Conservation (phyloP, 2,888 invertebrate species). For the Mongoloraphidia duomilia region DNA sequence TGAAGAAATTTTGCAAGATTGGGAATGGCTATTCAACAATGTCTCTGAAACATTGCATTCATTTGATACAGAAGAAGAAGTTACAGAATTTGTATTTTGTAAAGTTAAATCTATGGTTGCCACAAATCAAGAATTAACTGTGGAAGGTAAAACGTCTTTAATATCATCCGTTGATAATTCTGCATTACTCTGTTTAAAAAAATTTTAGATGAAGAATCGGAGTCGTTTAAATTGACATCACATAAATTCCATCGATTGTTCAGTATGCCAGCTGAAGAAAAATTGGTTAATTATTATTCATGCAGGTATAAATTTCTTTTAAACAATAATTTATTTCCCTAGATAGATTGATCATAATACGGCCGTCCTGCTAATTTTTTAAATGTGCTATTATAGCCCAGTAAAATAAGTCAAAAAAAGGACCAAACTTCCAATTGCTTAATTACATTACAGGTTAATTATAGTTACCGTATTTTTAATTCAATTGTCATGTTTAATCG, state of each 20-base stretch:
- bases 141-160: slow-evolving; percentile 31
- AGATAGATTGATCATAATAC: too few species aligned
- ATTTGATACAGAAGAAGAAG: slow-evolving; percentile 87
- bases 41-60: slow-evolving; percentile 73
- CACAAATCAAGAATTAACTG: slow-evolving; percentile 48
- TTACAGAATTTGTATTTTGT: slow-evolving; percentile 87
- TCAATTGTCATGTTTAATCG: too few species aligned
- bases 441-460: too few species aligned
- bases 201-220: slow-evolving; percentile 66
- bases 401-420: too few species aligned
- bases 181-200: slow-evolving; percentile 9
- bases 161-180: neutral
- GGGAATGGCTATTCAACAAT: slow-evolving; percentile 87
- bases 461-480: too few species aligned
- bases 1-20: slow-evolving; percentile 78
- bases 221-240: slow-evolving; percentile 58
- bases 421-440: too few species aligned
- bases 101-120: slow-evolving; percentile 93
- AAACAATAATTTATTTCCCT: too few species aligned
- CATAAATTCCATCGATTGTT: slow-evolving; percentile 81
- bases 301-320: slow-evolving; percentile 53
- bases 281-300: slow-evolving; percentile 87
- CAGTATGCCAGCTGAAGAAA: slow-evolving; percentile 84
- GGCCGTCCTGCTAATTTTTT: too few species aligned
- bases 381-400: too few species aligned